Evolutionary conservation across 2,113 vertebrate species (phyloP), one percentile per base, ranked within the genome.

Genomic region (Anser cygnoides): DNA sequence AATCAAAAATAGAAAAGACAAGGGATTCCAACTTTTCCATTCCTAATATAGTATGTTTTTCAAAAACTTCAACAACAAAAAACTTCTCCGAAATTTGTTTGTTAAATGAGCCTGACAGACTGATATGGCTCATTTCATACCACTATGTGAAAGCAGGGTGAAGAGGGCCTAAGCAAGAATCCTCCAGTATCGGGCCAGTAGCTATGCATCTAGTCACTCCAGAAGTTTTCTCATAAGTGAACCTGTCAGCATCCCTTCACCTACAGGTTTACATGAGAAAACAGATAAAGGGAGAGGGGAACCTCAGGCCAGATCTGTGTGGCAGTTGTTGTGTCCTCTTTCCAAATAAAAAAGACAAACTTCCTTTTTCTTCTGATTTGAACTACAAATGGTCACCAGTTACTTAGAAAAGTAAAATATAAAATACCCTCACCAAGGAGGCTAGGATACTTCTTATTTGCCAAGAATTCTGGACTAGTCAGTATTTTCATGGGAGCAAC

Each of bases 361-460:
- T 75, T 84, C 23, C 9, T 49, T 93, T 61, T 81, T 61, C 13
- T 82, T 82, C 35, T 15, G 5, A 79, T 62, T 78, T 92, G 55
- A 79, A 49, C 26, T 46, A 58, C 50, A 84, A 85, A 85, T 89
- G 76, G 11, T 44, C 52, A 75, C 10, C 18, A 50, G 11, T 83
- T 70, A 95, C 92, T 91, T 4, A 78, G 16, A 83, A 18, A 62
- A 80, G 25, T 88, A 52, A 91, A 89, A 92, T 73, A 91, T n/a
- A 54, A 25, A 61, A 52, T 66, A 20, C 20, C 13, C 5, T 54
- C n/a, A 78, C 46, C 59, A 85, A 73, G 22, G n/a, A 76, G 15
- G 28, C 43, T 35, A 43, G 16, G 15, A 67, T 63, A 52, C 9
- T 55, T 93, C 52, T 82, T 6, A 26, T 78, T 29, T 82, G 28